These are phyloP conservation scores for Halotydeus destructor DNA, from an alignment of 1,140 invertebrate species.

Conservation along the genomic window DNA sequence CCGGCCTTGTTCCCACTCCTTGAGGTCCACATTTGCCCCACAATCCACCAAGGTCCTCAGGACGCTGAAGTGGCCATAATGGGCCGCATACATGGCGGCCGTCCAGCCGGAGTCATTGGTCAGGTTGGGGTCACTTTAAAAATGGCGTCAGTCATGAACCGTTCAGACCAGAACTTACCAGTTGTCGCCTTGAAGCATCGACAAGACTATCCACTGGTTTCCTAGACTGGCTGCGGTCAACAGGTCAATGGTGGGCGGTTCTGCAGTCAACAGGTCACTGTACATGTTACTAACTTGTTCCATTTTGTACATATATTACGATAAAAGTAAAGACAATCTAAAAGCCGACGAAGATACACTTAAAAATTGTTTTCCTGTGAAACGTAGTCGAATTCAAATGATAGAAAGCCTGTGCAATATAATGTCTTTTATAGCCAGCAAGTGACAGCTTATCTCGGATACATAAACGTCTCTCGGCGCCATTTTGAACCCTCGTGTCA, in stretches of 20 bases:
- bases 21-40: background rate
- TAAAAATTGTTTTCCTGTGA: no score
- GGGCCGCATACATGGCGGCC: conserved; percentile 7
- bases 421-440: no score
- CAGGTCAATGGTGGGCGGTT: conserved; percentile 3
- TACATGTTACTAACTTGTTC: background rate
- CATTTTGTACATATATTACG: background rate
- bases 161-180: conserved; percentile 1
- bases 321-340: no score
- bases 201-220: background rate
- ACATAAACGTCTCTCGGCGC: no score
- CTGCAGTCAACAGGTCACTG: background rate
- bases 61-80: conserved; percentile 11
- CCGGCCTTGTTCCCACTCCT: conserved; percentile 30
- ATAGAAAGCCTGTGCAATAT: no score
- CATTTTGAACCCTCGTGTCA: no score
- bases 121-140: background rate
- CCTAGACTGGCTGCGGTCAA: conserved; percentile 8
- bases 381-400: no score
- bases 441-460: no score
- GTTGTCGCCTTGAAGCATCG: background rate
- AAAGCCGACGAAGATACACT: no score
- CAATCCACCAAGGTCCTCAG: conserved; percentile 3
- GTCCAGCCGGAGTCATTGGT: conserved; percentile 9
- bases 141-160: background rate